Base-by-base conservation (phyloP, 1,140 invertebrate genomes). In the Heliconius nattereri region DNA sequence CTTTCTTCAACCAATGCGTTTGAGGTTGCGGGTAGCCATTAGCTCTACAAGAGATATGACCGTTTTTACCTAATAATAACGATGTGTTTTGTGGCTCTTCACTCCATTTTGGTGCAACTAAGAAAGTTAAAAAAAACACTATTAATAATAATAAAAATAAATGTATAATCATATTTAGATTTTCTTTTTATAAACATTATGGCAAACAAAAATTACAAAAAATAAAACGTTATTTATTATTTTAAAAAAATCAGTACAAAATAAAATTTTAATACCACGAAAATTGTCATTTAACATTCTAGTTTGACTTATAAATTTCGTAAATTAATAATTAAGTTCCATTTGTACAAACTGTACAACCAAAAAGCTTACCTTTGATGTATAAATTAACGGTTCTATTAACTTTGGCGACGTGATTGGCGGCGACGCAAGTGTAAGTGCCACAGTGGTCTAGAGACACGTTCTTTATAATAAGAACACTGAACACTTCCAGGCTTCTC, bases 381-480 rank as follows among this genome's bases (percentile, higher is more conserved):
- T 97, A 96, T 45, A 98, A 94, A 85, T 97, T 96, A 0, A 97
- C 97, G 1, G 98, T 98, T 85, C 96, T 97, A 89, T 97, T 98
- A 3, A 97, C 97, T 87, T 96, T 97, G 0, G 97, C 97, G 0
- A 97, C 97, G 49, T 96, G 96, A 88, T 98, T 98, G 35, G 96
- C 97, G 1, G 97, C 98, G n/a, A 98, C 96, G 88, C 98, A 98
- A 0, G 98, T 98, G 90, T 98, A 98, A 74, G 97, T 97, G 2
- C 98, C 98, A 83, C 97, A 97, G 89, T 98, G 98, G 52, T 96
- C 95, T 8, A 97, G 95, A 26, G 96, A 96, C 3, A 98, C 95
- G 86, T 97, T 96, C 89, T 97, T 97, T 84, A 98, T 97, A n/a
- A 97, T 95, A 26, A 98, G 91, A 80, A 97, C 95, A 86, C 97